These are phyloP conservation scores for Sinonovacula constricta DNA, from an alignment of 1,140 invertebrate species.

Conservation along the genomic window DNA sequence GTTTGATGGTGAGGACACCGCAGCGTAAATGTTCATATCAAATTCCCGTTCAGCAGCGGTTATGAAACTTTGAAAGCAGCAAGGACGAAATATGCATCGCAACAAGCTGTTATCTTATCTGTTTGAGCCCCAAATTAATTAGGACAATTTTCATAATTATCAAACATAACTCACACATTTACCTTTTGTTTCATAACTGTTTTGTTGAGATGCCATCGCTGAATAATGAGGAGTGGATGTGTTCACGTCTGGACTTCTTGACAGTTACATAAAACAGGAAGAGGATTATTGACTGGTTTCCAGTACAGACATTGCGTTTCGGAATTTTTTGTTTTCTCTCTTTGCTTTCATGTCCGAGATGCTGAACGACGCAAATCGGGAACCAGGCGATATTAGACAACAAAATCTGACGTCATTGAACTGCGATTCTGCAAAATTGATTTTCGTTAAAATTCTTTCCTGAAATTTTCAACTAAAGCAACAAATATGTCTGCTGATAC, in stretches of 20 bases:
- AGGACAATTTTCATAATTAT: too few relatives aligned
- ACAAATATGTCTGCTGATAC: slow-evolving; percentile 88
- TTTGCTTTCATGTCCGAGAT: too few relatives aligned
- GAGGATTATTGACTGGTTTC: not conserved
- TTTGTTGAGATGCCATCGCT: not conserved
- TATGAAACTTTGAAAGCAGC: too few relatives aligned
- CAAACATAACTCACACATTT: too few relatives aligned
- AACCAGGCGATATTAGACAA: not conserved
- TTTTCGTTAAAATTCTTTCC: slow-evolving; percentile 8
- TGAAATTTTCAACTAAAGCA: slow-evolving; percentile 44
- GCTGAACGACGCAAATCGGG: not conserved
- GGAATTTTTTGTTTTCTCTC: not conserved
- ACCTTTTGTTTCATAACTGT: not conserved
- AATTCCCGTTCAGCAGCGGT: too few relatives aligned
- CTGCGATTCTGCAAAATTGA: not conserved
- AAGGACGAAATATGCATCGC: too few relatives aligned
- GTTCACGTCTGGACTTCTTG: not conserved
- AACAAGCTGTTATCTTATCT: too few relatives aligned
- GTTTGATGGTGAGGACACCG: too few relatives aligned
- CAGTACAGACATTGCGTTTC: not conserved
- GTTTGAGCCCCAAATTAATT: too few relatives aligned
- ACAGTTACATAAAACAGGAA: slow-evolving; percentile 1
- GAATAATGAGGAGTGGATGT: not conserved
- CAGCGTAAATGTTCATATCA: too few relatives aligned
- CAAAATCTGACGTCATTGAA: slow-evolving; percentile 47